Evolutionary conservation across 2,888 invertebrate genomes (phyloP).

Genomic region (Drosophila mettleri): DNA sequence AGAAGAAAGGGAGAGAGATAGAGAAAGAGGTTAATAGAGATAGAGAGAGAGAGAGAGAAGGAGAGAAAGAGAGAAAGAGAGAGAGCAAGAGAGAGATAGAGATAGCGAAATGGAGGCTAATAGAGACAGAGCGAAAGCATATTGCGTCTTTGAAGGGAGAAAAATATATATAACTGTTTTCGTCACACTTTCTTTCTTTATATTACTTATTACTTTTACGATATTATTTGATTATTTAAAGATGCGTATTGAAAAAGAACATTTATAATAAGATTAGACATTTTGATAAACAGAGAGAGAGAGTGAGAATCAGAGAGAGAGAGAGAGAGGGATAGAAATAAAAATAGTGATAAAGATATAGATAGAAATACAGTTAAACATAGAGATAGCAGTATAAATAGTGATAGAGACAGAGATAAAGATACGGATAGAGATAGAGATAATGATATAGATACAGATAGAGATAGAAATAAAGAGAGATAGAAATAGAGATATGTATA

Average conservation of each 20-base stretch:
- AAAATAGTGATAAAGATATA: neutral
- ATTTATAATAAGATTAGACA: too few species aligned
- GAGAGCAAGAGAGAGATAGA: neutral
- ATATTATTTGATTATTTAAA: too few species aligned
- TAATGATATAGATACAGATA: neutral
- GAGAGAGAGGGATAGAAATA: neutral
- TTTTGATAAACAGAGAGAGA: neutral
- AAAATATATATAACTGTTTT: too few species aligned
- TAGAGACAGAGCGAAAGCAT: neutral
- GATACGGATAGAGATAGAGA: neutral
- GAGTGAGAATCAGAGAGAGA: neutral
- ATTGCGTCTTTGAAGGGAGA: too few species aligned
- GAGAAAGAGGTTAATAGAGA: neutral
- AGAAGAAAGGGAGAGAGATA: neutral
- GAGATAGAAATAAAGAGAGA: neutral
- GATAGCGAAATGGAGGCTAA: neutral
- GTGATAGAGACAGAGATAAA: too few species aligned
- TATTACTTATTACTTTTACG: too few species aligned
- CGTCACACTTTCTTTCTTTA: too few species aligned
- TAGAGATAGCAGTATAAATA: too few species aligned
- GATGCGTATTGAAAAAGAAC: too few species aligned
- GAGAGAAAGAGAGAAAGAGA: neutral
- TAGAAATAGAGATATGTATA: neutral
- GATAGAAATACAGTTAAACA: neutral
- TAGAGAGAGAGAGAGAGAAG: neutral